Percentiles rank a stretch among this genome's conserved stretches.
Evolutionary conservation across 1,140 invertebrate genomes (phyloP).

Genomic region (Globodera rostochiensis): DNA sequence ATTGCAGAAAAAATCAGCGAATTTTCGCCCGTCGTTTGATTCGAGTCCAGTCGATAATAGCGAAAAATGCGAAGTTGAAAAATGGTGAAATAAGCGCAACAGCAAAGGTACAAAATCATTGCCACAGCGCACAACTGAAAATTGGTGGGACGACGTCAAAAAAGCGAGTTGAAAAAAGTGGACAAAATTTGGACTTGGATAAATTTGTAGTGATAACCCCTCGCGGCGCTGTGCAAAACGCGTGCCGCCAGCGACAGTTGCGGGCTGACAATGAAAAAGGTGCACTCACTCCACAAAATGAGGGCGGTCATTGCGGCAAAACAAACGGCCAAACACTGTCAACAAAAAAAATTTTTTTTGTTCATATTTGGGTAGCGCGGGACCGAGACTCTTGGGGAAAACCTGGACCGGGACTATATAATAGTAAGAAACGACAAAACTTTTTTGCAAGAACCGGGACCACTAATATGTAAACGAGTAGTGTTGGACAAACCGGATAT

Average conservation of each 20-base stretch:
- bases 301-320: conserved; percentile 78
- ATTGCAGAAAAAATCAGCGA: conserved; percentile 94
- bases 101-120: conserved; percentile 89
- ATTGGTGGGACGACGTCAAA: conserved; percentile 25
- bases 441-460: neutral
- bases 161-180: conserved; percentile 39
- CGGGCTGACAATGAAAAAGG: conserved; percentile 88
- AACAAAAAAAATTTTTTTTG: conserved; percentile 29
- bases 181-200: conserved; percentile 78
- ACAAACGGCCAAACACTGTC: conserved; percentile 76
- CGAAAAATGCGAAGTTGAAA: conserved; percentile 93
- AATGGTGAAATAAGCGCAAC: conserved; percentile 95
- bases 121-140: conserved; percentile 80
- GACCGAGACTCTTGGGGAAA: too few species aligned
- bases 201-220: conserved; percentile 85
- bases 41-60: conserved; percentile 91
- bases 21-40: conserved; percentile 97
- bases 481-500: too few species aligned
- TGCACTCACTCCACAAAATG: conserved; percentile 97
- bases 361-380: neutral
- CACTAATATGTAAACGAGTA: too few species aligned
- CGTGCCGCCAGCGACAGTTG: conserved; percentile 92
- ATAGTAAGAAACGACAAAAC: conserved; percentile 2
- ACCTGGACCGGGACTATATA: neutral
- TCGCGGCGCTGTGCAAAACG: conserved; percentile 80